Percentiles rank a stretch among this genome's conserved stretches.
Evolutionary conservation across 2,888 invertebrate species (phyloP).

Genomic region (Campoplex nolae): DNA sequence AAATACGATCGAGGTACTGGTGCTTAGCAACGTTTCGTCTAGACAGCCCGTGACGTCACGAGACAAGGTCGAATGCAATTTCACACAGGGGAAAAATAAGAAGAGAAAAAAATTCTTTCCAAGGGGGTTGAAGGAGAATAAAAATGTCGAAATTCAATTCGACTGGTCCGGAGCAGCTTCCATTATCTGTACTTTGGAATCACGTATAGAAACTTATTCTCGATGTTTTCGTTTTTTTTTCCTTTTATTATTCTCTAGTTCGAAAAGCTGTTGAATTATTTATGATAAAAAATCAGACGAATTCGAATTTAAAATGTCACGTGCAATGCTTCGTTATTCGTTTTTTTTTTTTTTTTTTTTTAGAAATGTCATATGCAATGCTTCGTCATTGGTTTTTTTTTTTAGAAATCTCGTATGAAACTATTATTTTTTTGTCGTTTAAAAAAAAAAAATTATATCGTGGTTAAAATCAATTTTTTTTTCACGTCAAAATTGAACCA

Average conservation of each 20-base stretch:
- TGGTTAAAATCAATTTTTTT: too few species aligned
- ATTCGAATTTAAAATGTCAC: not conserved
- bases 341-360: not conserved
- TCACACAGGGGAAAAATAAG: conserved; percentile 47
- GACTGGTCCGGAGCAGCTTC: conserved; percentile 19
- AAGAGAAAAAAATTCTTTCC: not conserved
- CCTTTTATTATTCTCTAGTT: not conserved
- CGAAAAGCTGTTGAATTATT: not conserved
- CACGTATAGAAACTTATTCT: not conserved
- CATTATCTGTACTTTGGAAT: conserved; percentile 4
- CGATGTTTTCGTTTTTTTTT: not conserved
- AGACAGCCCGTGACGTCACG: conserved; percentile 80
- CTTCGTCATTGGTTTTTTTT: not conserved
- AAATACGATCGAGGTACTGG: conserved; percentile 56
- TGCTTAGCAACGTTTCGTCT: conserved; percentile 74
- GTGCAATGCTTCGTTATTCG: not conserved
- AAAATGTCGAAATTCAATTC: conserved; percentile 23
- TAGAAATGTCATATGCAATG: not conserved
- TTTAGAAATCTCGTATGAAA: not conserved
- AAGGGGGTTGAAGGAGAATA: conserved; percentile 9
- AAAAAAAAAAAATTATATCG: too few species aligned
- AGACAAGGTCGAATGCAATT: conserved; percentile 80
- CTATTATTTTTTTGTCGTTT: too few species aligned
- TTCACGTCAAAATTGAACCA: too few species aligned
- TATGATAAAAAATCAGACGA: not conserved